These are phyloP conservation scores for Drosophila robusta DNA, from an alignment of 2,888 invertebrate species.

Conservation along the genomic window DNA sequence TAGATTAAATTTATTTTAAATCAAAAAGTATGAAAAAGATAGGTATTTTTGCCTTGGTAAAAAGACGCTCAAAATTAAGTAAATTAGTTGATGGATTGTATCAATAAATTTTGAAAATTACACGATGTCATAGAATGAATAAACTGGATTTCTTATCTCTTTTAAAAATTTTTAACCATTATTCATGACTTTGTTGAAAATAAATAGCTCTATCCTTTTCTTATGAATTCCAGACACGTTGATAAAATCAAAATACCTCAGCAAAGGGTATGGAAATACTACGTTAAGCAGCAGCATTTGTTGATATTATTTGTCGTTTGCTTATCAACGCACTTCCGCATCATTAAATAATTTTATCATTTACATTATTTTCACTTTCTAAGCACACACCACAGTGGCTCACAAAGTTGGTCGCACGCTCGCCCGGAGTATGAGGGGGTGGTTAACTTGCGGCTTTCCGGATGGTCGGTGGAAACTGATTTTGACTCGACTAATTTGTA, in stretches of 20 bases:
- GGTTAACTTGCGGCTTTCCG: slow-evolving; percentile 25
- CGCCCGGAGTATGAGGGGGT: slow-evolving; percentile 8
- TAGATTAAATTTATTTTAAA: too few species aligned
- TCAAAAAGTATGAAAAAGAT: not conserved
- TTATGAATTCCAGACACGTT: not conserved
- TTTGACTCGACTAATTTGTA: slow-evolving; percentile 75
- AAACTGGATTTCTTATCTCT: too few species aligned
- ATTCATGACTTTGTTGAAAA: too few species aligned
- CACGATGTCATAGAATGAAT: too few species aligned
- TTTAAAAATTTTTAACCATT: too few species aligned
- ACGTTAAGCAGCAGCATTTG: slow-evolving; percentile 29
- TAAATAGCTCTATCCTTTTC: not conserved
- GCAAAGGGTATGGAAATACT: slow-evolving; percentile 33
- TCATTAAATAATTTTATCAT: slow-evolving; percentile 84
- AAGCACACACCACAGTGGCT: slow-evolving; percentile 54
- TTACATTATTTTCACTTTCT: slow-evolving; percentile 83
- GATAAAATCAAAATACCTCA: slow-evolving; percentile 4
- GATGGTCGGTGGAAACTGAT: slow-evolving; percentile 25
- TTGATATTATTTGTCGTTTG: slow-evolving; percentile 71
- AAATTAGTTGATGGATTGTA: too few species aligned
- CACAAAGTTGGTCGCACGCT: slow-evolving; percentile 52
- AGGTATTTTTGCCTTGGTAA: too few species aligned
- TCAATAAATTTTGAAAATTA: too few species aligned
- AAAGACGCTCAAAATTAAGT: too few species aligned
- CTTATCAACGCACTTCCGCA: slow-evolving; percentile 83